phyloP scores from a whole-genome alignment of 2,797 vertebrate species.

The Carduelis carduelis region DNA sequence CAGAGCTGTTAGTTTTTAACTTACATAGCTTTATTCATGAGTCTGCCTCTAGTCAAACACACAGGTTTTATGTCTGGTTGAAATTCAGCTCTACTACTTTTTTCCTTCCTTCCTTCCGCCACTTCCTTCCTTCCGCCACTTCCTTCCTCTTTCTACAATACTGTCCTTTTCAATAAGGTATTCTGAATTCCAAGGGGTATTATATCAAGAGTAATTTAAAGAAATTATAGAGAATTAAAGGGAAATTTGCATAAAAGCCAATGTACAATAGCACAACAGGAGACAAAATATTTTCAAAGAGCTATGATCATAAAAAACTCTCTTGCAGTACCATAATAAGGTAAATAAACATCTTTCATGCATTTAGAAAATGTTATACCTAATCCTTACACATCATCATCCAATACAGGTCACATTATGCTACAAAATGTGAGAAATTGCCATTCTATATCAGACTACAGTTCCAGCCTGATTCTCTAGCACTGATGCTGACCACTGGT shows the following conservation, averaged over 20 bases:
- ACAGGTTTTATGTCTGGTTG: neutral
- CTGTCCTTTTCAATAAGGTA: neutral
- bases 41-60: neutral
- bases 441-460: neutral
- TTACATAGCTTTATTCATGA: neutral
- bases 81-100: neutral
- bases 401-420: neutral
- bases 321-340: neutral
- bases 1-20: neutral
- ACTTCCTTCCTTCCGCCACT: too few species aligned
- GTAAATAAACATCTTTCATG: neutral
- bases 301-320: neutral
- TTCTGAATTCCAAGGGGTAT: neutral
- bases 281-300: neutral
- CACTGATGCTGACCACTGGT: neutral
- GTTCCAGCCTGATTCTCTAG: neutral
- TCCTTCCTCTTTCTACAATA: neutral
- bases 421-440: neutral
- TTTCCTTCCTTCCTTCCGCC: neutral
- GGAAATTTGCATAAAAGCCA: neutral
- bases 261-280: neutral
- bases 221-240: neutral
- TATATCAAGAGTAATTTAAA: neutral
- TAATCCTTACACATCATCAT: rapidly evolving
- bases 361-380: neutral